These are phyloP conservation scores for Mustelus asterias DNA, from an alignment of 2,113 vertebrate genomes.

Conservation along the genomic window DNA sequence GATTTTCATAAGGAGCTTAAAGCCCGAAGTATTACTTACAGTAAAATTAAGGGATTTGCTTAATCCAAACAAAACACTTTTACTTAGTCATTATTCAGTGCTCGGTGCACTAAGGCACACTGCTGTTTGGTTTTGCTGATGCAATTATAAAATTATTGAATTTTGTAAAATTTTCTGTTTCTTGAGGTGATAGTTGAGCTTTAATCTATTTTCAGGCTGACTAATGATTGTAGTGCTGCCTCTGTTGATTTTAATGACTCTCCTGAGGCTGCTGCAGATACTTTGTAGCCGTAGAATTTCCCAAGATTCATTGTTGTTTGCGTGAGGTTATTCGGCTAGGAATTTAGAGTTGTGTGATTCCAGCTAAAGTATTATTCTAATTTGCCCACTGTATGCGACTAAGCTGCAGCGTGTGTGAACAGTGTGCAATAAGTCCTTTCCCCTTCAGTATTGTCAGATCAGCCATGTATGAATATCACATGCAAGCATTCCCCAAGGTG, in stretches of 20 bases:
- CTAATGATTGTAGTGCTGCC: not conserved
- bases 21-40: too few species aligned
- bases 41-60: too few species aligned
- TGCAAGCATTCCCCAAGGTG: not conserved
- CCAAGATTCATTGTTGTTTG: not conserved
- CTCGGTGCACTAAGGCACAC: too few species aligned
- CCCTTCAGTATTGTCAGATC: not conserved
- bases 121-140: not conserved
- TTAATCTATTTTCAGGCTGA: not conserved
- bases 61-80: too few species aligned
- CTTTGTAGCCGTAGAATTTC: not conserved
- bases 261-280: not conserved
- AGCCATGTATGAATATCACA: not conserved
- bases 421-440: not conserved
- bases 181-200: not conserved
- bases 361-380: not conserved
- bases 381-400: not conserved
- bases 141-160: not conserved
- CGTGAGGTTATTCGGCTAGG: not conserved
- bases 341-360: not conserved
- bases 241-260: not conserved
- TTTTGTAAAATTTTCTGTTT: not conserved
- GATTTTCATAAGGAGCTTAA: too few species aligned
- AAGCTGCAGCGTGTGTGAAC: slow-evolving; percentile 1
- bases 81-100: too few species aligned